These are phyloP conservation scores for Candidula unifasciata DNA, from an alignment of 2,888 invertebrate species.

Conservation along the genomic window DNA sequence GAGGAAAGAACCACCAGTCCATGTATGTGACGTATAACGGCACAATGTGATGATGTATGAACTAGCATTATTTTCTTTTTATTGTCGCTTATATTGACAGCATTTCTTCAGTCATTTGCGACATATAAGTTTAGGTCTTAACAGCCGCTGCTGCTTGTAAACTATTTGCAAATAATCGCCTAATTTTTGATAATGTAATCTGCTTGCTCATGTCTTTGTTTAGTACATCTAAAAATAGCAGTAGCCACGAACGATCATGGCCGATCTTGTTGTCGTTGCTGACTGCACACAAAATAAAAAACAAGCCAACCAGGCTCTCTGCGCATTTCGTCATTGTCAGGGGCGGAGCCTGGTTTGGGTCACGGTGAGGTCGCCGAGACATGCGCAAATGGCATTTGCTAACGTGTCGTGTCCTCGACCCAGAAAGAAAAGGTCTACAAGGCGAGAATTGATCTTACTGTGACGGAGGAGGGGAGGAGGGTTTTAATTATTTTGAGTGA, in stretches of 20 bases:
- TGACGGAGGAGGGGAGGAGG: not conserved
- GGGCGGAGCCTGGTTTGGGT: constrained; percentile 42
- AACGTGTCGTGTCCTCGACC: constrained; percentile 39
- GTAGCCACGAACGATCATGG: constrained; percentile 30
- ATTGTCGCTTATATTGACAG: no score
- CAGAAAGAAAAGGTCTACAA: constrained; percentile 45
- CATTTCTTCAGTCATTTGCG: no score
- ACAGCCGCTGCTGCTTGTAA: no score
- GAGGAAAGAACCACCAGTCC: no score
- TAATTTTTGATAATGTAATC: constrained; percentile 39
- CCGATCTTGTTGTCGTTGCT: constrained; percentile 24
- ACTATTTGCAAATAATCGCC: constrained; percentile 6
- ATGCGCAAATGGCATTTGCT: constrained; percentile 38
- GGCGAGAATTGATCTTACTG: not conserved
- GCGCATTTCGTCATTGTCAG: constrained; percentile 51
- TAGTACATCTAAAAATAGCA: constrained; percentile 51
- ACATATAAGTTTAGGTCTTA: no score
- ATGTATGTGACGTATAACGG: no score
- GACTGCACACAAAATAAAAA: constrained; percentile 43
- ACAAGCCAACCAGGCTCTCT: constrained; percentile 31
- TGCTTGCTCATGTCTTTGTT: constrained; percentile 50
- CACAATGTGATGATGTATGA: no score
- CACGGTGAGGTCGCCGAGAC: constrained; percentile 37
- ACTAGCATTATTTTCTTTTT: no score
- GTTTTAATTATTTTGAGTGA: not conserved